These are phyloP conservation scores for Polyommatus iphigenia DNA, from an alignment of 2,888 invertebrate genomes.

Conservation along the genomic window DNA sequence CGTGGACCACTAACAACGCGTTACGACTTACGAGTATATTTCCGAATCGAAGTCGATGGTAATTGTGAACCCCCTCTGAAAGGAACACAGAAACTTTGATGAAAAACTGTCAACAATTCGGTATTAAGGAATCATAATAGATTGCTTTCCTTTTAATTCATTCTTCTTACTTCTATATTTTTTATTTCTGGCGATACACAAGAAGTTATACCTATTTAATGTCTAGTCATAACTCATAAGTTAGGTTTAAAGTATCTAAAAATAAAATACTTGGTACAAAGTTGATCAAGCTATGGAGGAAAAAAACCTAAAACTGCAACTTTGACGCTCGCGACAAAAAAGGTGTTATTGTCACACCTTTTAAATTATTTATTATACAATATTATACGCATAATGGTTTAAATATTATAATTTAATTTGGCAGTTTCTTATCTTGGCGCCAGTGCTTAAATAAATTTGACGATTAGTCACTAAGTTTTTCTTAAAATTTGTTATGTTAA, in stretches of 20 bases:
- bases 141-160: no score
- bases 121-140: no score
- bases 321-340: not conserved
- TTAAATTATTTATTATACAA: slow-evolving; percentile 21
- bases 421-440: slow-evolving; percentile 24
- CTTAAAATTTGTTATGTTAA: not conserved
- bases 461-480: not conserved
- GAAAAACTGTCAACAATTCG: no score
- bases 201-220: no score
- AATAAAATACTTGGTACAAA: not conserved
- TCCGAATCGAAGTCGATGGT: no score
- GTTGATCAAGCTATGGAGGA: not conserved
- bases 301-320: slow-evolving; percentile 8
- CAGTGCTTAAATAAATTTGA: slow-evolving; percentile 23
- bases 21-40: no score
- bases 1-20: no score
- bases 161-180: no score
- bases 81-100: no score
- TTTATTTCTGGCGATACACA: no score
- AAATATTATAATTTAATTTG: slow-evolving; percentile 14
- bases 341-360: slow-evolving; percentile 2
- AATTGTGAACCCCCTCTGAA: no score
- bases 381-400: slow-evolving; percentile 16
- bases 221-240: no score
- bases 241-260: not conserved